Evolutionary conservation across 2,888 invertebrate genomes (phyloP), one percentile per base, ranked within the genome.

Genomic region (Pemphredon lugubris): DNA sequence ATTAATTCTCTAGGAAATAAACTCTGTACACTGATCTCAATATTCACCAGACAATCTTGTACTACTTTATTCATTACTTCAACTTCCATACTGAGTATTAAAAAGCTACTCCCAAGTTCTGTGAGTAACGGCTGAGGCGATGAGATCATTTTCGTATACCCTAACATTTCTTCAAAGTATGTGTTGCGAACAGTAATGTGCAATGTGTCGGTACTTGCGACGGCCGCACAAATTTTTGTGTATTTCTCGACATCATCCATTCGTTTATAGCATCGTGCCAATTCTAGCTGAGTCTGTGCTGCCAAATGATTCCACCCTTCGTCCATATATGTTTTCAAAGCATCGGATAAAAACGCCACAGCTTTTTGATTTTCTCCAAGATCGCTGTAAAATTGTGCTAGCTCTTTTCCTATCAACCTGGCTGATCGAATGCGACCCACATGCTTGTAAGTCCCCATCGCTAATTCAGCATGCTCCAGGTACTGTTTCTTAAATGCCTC

Each of bases 401-500:
- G 90, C 84, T 98, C 96, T 37, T 95, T 92, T 0, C 98, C 98
- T 61, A 98, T 96, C 47, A 96, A 92, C 40, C 97, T 93, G 0
- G 98, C 98, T 57, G 96, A 97, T 78, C 97, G 92, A 81, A 94
- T 91, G 5, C 92, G 90, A 7, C 91, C 95, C 73, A 98, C 97
- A 90, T 98, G 98, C 86, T 98, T 98, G 87, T 96, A 98, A 0
- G 98, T 98, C 54, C 98, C 97, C 93, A 98, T 97, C 0, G 98
- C 97, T 73, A 98, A 90, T 88, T 98, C 98, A 0, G 97, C 96
- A 66, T 98, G 90, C 90, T 98, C 98, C 87, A 98, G 90, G 87
- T 98, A 98, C 79, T 97, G 95, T 87, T 96, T 96, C 83, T 96
- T 95, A 88, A 98, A 98, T 51, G 95, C 93, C 61, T 95, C 95